Base-by-base conservation (phyloP, 2,113 vertebrate genomes). In the Pungitius pungitius region DNA sequence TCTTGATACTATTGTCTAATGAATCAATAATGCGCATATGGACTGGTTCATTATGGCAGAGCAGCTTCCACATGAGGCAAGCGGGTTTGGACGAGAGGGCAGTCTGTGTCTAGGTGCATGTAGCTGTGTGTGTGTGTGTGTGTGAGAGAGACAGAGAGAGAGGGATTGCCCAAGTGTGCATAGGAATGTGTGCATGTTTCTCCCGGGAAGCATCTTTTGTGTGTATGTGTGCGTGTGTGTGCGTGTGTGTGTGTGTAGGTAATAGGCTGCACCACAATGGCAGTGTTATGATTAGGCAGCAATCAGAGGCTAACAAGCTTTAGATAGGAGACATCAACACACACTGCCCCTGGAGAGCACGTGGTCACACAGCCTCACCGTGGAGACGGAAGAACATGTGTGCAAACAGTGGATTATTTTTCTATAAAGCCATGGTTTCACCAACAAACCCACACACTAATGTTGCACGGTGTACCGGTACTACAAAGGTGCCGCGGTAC, bases 291-390 rank as follows among this genome's bases (percentile, higher is more conserved):
- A 91, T 90, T 90, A 88, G 80, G 86, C 77, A 86, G 85, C 84
- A 90, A 91, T 91, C 85, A 92, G 70, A 84, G 68, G 72, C 74
- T 87, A 91, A 93, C 86, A 89, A 87, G 88, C 72, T 73, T 75
- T 37, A 70, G 57, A 84, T 66, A 68, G 52, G 55, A 69, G 24
- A 73, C 37, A 76, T 81, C 72, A 81, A 78, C 77, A 71, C 76
- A 49, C 76, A 47, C 15, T 22, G 13, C 77, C 77, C 60, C 74
- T 51, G 22, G 56, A 75, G 83, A 77, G 18, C 39, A 56, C 40
- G 22, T 55, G 56, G 74, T 57, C 69, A 81, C 69, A 47, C 17
- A 66, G 70, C 6, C 52, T 74, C 55, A 81, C 20, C 26, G 51
- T 78, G 73, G 51, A 82, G 75, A 63, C 71, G 37, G 51, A 73